Conservation (phyloP, 2,797 vertebrate genomes). For the Percopsis omiscomaycus region DNA sequence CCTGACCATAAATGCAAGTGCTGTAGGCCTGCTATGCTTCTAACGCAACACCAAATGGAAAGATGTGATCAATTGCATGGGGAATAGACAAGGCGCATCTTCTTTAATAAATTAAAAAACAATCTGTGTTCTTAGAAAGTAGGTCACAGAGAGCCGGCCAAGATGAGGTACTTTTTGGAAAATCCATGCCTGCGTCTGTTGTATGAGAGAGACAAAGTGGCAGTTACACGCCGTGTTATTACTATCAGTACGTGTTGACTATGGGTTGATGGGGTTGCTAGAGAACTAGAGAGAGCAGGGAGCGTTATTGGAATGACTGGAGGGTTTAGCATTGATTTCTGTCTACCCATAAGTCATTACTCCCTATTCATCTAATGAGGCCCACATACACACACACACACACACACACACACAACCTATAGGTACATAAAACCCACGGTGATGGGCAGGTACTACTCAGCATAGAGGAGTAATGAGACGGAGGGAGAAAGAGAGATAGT, state of each 20-base stretch:
- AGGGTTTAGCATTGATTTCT: slow-evolving; percentile 24
- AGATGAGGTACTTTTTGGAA: slow-evolving; percentile 37
- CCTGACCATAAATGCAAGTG: too few species aligned
- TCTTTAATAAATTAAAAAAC: slow-evolving; percentile 47
- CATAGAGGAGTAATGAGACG: slow-evolving; percentile 47
- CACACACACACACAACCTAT: slow-evolving; percentile 7
- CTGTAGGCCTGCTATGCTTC: too few species aligned
- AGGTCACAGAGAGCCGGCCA: slow-evolving; percentile 51
- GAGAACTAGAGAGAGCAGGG: neutral
- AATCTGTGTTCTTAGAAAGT: slow-evolving; percentile 61
- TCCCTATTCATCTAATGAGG: slow-evolving; percentile 11
- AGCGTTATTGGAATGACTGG: neutral
- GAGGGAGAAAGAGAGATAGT: slow-evolving; percentile 37
- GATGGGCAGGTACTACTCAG: slow-evolving; percentile 39
- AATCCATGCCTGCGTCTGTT: slow-evolving; percentile 22
- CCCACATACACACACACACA: slow-evolving; percentile 1
- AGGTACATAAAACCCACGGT: slow-evolving; percentile 19
- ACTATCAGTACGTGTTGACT: neutral
- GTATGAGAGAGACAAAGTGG: neutral
- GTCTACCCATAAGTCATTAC: slow-evolving; percentile 21
- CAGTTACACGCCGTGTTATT: neutral
- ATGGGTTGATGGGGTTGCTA: neutral
- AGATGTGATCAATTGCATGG: too few species aligned
- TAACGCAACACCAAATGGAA: neutral
- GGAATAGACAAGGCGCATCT: slow-evolving; percentile 10